Conservation (phyloP, 1,140 invertebrate species). For the Wiebesia pumilae region DNA sequence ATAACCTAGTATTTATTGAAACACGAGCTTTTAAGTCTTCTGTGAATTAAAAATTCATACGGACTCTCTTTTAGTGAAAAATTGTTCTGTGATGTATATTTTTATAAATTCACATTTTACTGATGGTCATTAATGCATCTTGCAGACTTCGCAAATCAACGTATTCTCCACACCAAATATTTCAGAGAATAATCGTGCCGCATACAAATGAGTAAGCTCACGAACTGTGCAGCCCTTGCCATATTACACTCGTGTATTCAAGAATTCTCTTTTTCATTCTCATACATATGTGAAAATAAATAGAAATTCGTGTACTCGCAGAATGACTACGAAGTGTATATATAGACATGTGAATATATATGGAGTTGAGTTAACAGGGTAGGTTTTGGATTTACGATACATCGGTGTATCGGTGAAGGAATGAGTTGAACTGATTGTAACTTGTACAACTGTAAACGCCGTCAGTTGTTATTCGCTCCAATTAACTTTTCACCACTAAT, state of each 20-base stretch:
- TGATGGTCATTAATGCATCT: constrained; percentile 36
- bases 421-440: constrained; percentile 23
- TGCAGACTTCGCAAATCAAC: background rate
- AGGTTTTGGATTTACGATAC: background rate
- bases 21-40: too few relatives aligned
- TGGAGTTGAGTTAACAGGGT: background rate
- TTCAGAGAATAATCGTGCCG: background rate
- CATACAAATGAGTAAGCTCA: constrained; percentile 48
- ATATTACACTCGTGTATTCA: background rate
- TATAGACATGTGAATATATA: background rate
- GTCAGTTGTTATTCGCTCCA: constrained; percentile 33
- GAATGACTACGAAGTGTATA: background rate
- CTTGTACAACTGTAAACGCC: constrained; percentile 46
- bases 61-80: too few relatives aligned
- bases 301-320: background rate
- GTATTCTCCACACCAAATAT: constrained; percentile 36
- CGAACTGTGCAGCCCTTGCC: too few relatives aligned
- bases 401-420: background rate
- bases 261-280: background rate
- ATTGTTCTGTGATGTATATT: too few relatives aligned
- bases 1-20: too few relatives aligned
- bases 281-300: background rate
- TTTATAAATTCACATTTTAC: constrained; percentile 21
- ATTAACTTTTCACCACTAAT: constrained; percentile 56
- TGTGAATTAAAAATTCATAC: too few relatives aligned